Conservation (phyloP, 2,797 vertebrate genomes). For the Pipistrellus kuhlii region DNA sequence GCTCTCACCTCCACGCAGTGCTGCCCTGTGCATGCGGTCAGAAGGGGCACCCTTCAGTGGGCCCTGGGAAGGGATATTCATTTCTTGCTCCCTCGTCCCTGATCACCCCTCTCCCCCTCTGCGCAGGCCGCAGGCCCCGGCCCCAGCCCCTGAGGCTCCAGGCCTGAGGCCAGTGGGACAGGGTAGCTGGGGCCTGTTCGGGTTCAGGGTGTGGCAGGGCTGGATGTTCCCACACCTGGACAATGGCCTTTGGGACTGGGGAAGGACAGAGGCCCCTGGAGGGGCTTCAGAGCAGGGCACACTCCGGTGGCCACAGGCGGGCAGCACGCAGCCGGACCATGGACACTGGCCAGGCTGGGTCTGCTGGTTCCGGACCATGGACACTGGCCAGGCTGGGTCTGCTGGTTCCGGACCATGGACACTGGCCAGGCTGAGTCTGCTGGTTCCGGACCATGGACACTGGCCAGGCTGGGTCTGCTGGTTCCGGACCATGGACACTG, state of each 20-base stretch:
- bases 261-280: neutral
- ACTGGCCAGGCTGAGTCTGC: neutral
- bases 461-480: neutral
- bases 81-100: neutral
- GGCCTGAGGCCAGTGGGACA: accelerated
- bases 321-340: neutral
- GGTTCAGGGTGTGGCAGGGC: accelerated
- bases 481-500: neutral
- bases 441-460: neutral
- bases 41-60: neutral
- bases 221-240: accelerated
- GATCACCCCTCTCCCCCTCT: neutral
- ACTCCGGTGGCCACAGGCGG: accelerated
- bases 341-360: neutral
- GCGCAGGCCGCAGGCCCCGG: neutral
- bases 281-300: neutral
- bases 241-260: accelerated
- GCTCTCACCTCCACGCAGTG: accelerated
- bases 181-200: neutral
- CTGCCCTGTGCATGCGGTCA: accelerated
- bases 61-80: neutral
- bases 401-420: neutral
- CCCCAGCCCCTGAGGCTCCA: neutral
- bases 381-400: neutral
- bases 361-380: accelerated